Evolutionary conservation across 2,113 vertebrate genomes (phyloP), one percentile per base, ranked within the genome.

Genomic region (Perca fluviatilis): DNA sequence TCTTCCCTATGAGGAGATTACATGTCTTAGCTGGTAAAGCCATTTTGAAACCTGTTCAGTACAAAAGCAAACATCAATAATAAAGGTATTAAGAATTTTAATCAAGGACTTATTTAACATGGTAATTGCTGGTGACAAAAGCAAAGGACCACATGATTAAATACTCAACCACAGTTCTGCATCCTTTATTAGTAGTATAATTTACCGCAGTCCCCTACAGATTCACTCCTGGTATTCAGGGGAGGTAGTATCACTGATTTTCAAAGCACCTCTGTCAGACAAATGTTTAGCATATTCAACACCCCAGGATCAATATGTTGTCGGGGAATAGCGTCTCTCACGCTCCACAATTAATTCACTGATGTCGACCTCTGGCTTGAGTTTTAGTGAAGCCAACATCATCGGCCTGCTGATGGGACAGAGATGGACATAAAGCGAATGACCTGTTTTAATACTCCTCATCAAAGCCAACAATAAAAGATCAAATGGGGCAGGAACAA

Each of bases 231-330:
- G 75, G 79, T 88, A 89, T 90, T 89, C 85, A 46, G 71, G 47
- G 80, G 75, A 79, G 68, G 80, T 50, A 53, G 8, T 25, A 43
- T 54, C 63, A 8, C 74, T 54, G 74, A 82, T 86, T 85, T 84
- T 87, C 67, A 86, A 80, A 86, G 85, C 80, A 76, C 82, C 72
- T 69, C 87, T 70, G 50, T 88, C 82, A 78, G 84, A 89, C 61
- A 53, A 80, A 90, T 86, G 88, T 86, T 95, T 92, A 91, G 89
- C 92, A 94, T 95, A 91, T 92, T 93, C 84, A 94, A 84, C 87
- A 84, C 40, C 75, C 66, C 16, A 0, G n/a, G 76, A 94, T 95
- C 94, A 79, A 94, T 95, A 92, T 65, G 83, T 90, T 89, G 90
- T 86, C 85, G 21, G n/a, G 72, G 74, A 92, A 81, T 30, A 69